phyloP scores from a whole-genome alignment of 2,888 invertebrate genomes.

The Chymomyza fuscimana region DNA sequence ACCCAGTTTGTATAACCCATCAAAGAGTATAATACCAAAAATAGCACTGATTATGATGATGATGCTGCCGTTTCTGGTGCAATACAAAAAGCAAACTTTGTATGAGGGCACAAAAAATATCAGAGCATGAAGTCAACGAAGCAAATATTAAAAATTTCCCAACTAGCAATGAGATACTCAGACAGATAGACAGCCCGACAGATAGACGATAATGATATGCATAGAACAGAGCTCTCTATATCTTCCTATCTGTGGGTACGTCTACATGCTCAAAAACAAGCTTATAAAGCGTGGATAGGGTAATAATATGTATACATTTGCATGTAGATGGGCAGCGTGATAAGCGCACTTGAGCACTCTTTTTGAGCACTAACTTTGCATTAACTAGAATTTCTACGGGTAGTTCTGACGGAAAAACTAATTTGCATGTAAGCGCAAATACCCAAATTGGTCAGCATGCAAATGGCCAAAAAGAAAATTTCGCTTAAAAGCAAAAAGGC shows the following conservation, averaged over 20 bases:
- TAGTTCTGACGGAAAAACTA: conserved; percentile 29
- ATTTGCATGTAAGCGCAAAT: conserved; percentile 51
- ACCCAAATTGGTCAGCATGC: neutral
- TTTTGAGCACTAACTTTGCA: conserved; percentile 7
- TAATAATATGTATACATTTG: neutral
- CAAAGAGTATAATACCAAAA: conserved; percentile 2
- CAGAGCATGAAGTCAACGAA: conserved; percentile 62
- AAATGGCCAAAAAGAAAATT: neutral
- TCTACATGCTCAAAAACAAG: neutral
- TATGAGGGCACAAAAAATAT: conserved; percentile 49
- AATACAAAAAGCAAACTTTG: neutral
- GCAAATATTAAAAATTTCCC: conserved; percentile 43
- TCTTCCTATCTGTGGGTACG: neutral
- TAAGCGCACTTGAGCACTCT: neutral
- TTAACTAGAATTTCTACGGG: conserved; percentile 36
- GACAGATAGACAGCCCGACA: neutral
- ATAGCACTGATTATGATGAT: conserved; percentile 52
- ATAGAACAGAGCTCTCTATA: neutral
- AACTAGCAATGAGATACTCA: conserved; percentile 5
- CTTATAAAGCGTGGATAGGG: neutral
- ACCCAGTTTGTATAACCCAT: neutral
- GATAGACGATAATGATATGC: neutral
- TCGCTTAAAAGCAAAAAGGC: too few species aligned
- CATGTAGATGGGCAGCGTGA: neutral
- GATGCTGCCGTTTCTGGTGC: neutral